Evolutionary conservation across 1,140 invertebrate species (phyloP), one percentile per base, ranked within the genome.

Genomic region (Ephestia elutella): DNA sequence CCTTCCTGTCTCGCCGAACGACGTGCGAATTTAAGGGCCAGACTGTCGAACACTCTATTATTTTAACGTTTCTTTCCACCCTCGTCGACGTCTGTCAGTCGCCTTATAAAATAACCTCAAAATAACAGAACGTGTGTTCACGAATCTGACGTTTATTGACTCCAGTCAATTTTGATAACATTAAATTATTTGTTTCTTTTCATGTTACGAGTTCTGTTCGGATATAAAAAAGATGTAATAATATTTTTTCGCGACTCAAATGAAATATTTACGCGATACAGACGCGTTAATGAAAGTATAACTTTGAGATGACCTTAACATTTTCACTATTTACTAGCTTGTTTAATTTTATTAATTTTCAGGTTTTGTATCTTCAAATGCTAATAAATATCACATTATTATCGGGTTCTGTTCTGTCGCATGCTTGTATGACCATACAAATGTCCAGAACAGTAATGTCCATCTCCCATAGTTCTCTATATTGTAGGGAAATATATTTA

Each of bases 1-100:
- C 73, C 73, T 82, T 87, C 82, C 81, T 83, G 80, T 79, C 79
- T 70, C 70, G 63, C 54, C 64, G 62, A 65, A 71, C 75, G 75
- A 75, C 78, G 76, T 84, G 84, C 82, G 76, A 87, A 86, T 87
- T 77, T 82, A 84, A 84, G 78, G 78, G 79, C 80, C 66, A 66
- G 66, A n/a, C n/a, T 72, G 56, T 64, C 56, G 21, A 25, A 25
- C 21, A 25, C 21, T n/a, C n/a, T 25, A 25, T 58, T 65, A 61
- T 65, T 58, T 49, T 28, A 49, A 50, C 56, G 53, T 28, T 54
- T 32, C 7, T 3, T 25, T 25, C 21, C 21, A 25, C 21, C 21
- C 21, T 50, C 18, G 54, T 49, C 48, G 38, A 18, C 44, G 44
- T 48, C 54, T 56, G 55, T 56, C 55, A 3, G 55, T 8, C 19